These are phyloP conservation scores for Caenorhabditis sp. DNA, from an alignment of 2,888 invertebrate species.

Conservation along the genomic window DNA sequence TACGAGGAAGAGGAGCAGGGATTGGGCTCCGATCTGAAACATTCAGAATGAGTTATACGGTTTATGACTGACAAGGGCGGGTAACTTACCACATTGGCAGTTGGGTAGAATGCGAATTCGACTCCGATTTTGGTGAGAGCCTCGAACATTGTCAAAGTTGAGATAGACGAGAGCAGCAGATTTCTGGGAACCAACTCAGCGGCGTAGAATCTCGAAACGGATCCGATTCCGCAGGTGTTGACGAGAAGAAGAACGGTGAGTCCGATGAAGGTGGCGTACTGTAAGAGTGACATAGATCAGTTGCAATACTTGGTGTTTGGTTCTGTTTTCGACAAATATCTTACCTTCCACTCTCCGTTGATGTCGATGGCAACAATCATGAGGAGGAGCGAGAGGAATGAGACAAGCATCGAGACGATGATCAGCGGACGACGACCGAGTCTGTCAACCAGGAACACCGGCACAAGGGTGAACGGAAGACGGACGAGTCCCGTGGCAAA, in stretches of 20 bases:
- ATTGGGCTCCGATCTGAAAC: constrained; percentile 68
- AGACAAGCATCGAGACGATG: constrained; percentile 64
- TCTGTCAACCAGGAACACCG: constrained; percentile 71
- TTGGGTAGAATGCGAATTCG: constrained; percentile 73
- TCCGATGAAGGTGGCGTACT: constrained; percentile 65
- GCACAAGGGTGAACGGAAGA: constrained; percentile 70
- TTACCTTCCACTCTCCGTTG: constrained; percentile 63
- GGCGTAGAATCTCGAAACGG: constrained; percentile 71
- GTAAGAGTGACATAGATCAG: constrained; percentile 1
- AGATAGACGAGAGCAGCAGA: constrained; percentile 65
- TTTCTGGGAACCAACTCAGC: constrained; percentile 72
- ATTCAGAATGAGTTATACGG: not conserved
- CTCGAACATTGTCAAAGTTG: constrained; percentile 69
- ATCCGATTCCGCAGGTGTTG: constrained; percentile 71
- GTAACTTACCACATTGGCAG: constrained; percentile 69
- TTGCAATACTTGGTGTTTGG: not conserved
- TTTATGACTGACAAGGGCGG: too few species aligned
- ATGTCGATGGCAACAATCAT: constrained; percentile 65
- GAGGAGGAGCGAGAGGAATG: constrained; percentile 58
- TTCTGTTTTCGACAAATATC: not conserved
- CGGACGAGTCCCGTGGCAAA: constrained; percentile 67
- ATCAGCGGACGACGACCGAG: constrained; percentile 72
- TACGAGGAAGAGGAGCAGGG: constrained; percentile 68
- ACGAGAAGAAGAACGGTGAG: constrained; percentile 66
- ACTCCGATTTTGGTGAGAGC: constrained; percentile 71